Conservation (phyloP, 2,113 vertebrate genomes). For the Psilopsiagon aurifrons region DNA sequence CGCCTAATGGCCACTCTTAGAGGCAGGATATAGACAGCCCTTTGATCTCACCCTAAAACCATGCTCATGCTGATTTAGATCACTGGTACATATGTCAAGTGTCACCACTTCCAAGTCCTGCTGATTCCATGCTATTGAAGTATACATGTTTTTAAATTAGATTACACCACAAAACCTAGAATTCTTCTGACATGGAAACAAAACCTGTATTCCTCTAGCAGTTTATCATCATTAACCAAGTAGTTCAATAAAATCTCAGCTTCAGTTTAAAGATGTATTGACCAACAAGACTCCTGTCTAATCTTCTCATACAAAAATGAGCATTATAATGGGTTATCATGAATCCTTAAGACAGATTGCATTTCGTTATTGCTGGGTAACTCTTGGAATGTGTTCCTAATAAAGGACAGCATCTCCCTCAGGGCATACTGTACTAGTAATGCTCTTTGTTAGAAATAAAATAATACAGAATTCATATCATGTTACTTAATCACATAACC, state of each 20-base stretch:
- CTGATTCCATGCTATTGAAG: not conserved
- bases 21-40: not conserved
- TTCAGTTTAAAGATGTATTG: slow-evolving; percentile 20
- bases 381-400: slow-evolving; percentile 35
- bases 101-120: not conserved
- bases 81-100: not conserved
- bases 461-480: not conserved
- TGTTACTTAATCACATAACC: slow-evolving; percentile 22
- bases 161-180: not conserved
- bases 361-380: slow-evolving; percentile 52
- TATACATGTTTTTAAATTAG: not conserved
- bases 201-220: not conserved
- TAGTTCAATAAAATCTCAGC: slow-evolving; percentile 17
- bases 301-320: slow-evolving; percentile 46
- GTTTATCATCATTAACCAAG: not conserved
- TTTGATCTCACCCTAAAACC: not conserved
- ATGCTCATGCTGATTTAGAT: not conserved
- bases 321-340: slow-evolving; percentile 32
- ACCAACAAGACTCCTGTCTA: not conserved
- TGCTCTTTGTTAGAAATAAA: slow-evolving; percentile 25
- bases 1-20: accelerated
- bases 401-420: slow-evolving; percentile 35
- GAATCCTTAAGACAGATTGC: slow-evolving; percentile 46
- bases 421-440: not conserved
- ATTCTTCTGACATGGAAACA: not conserved